Evolutionary conservation across 2,888 invertebrate genomes (phyloP), one percentile per base, ranked within the genome.

Genomic region (Andrena dorsata): DNA sequence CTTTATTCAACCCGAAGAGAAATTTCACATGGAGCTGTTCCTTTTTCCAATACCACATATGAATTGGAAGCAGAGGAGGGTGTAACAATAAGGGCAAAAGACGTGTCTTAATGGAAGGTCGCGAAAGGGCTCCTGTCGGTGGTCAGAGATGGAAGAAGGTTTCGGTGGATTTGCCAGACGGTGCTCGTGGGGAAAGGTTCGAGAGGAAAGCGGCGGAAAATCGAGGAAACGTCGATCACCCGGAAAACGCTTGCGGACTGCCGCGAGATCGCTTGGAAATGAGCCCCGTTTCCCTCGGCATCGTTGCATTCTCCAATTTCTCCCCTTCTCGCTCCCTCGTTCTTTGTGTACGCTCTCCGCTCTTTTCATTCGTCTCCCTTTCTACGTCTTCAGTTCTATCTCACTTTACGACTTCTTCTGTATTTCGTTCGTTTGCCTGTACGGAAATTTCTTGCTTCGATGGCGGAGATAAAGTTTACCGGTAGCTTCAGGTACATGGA

Each of bases 201-300:
- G 35, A n/a, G 41, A 69, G 49, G 56, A 56, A 60, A 71, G 20
- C 16, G 30, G 23, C 63, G 65, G 77, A 78, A 60, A 78, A 83
- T 64, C 75, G 76, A 80, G 65, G 71, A 83, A 74, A 86, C 74
- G 82, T 75, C 79, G 77, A 82, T 85, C 83, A 87, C 61, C 79
- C 73, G 80, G 80, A 85, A 87, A 85, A 87, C 78, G 79, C 68
- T 83, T 73, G 80, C 72, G 76, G 83, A 86, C 83, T 80, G 82
- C 82, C 66, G 70, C 76, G 76, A 76, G 78, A 75, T 71, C 68
- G 66, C 68, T 76, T 75, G 83, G 72, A 66, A 87, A 87, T 87
- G 85, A 87, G 78, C 76, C 53, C 61, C 81, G 77, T 86, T 86
- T 80, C 80, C 49, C 69, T 76, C 66, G 66, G 51, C 56, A 60